A percentile compares a stretch with the other conserved stretches of the same genome.
These are phyloP conservation scores for Melanaphis sacchari DNA, from an alignment of 1,140 invertebrate genomes.

Conservation along the genomic window DNA sequence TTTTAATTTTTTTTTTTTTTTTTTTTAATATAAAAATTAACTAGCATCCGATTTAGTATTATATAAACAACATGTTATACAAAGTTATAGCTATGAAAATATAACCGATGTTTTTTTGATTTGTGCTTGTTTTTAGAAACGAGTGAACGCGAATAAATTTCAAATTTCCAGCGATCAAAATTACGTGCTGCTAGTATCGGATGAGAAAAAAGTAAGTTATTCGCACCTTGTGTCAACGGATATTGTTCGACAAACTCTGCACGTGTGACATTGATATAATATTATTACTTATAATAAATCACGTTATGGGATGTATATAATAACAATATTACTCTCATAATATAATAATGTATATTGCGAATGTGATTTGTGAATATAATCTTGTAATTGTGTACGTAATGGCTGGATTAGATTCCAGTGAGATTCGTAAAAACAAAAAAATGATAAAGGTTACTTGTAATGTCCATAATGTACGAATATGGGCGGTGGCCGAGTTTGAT, in stretches of 20 bases:
- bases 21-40: too few species aligned
- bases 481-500: background rate
- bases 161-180: constrained; percentile 78
- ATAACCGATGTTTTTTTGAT: background rate
- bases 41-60: too few species aligned
- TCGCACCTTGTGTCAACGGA: background rate
- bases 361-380: background rate
- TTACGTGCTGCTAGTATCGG: constrained; percentile 76
- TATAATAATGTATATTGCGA: background rate
- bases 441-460: background rate
- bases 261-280: background rate
- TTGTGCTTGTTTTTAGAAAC: constrained; percentile 67
- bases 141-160: constrained; percentile 77
- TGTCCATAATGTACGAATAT: background rate
- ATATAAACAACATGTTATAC: too few species aligned
- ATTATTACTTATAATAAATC: background rate
- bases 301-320: background rate
- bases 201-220: constrained; percentile 66
- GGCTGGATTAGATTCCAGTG: background rate
- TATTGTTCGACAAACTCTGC: background rate
- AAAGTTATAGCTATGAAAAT: background rate
- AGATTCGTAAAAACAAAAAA: background rate
- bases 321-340: background rate
- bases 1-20: too few species aligned
- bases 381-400: background rate